Conservation (phyloP, 2,888 invertebrate species). For the Caenorhabditis sp. region DNA sequence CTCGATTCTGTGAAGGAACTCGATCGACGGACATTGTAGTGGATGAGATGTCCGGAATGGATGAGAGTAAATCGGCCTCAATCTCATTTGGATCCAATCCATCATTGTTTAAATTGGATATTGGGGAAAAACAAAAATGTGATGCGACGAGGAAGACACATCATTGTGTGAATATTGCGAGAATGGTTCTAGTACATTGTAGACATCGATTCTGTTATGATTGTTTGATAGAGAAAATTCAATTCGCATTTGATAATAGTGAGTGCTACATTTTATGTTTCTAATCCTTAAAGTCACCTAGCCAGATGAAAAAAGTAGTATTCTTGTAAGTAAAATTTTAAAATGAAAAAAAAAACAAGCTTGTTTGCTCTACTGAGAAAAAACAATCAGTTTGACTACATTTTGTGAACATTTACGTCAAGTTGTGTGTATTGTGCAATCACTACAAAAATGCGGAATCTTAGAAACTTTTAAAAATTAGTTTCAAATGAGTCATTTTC, state of each 20-base stretch:
- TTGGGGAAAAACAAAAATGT: slow-evolving; percentile 35
- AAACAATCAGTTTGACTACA: no score
- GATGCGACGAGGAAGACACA: slow-evolving; percentile 24
- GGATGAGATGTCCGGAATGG: slow-evolving; percentile 45
- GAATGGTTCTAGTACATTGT: slow-evolving; percentile 52
- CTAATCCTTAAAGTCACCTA: no score
- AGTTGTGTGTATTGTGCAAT: no score
- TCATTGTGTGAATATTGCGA: slow-evolving; percentile 52
- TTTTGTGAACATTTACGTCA: no score
- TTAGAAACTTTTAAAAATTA: no score
- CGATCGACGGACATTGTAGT: slow-evolving; percentile 51
- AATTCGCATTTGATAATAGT: slow-evolving; percentile 33
- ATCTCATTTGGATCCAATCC: slow-evolving; percentile 44
- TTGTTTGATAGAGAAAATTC: slow-evolving; percentile 43
- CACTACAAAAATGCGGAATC: no score
- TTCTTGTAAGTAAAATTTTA: no score
- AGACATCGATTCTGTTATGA: slow-evolving; percentile 56
- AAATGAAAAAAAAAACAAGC: no score
- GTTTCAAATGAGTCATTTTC: no score
- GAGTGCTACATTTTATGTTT: not conserved
- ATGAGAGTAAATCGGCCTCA: slow-evolving; percentile 17
- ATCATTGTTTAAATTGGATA: slow-evolving; percentile 29
- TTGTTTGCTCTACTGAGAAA: no score
- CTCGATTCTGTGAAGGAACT: slow-evolving; percentile 43
- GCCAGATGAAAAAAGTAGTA: no score